Evolutionary conservation across 2,797 vertebrate genomes (phyloP).

Genomic region (Vespertilio murinus): DNA sequence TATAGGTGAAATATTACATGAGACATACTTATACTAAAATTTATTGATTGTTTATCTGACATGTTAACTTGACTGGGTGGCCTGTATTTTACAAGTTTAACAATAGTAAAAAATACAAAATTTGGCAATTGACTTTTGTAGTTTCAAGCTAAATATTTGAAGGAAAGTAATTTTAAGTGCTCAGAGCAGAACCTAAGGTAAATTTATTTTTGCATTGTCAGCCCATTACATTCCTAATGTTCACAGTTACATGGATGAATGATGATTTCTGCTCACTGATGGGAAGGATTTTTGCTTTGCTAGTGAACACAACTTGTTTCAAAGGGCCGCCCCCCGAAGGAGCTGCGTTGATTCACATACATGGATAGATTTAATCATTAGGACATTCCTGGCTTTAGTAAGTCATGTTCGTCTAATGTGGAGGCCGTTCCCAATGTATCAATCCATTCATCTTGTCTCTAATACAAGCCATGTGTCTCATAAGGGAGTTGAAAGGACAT

Average conservation of each 20-base stretch:
- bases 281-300: slow-evolving; percentile 35
- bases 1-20: not conserved
- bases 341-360: slow-evolving; percentile 51
- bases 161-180: slow-evolving; percentile 55
- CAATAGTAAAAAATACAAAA: slow-evolving; percentile 7
- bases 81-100: slow-evolving; percentile 31
- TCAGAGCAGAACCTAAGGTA: slow-evolving; percentile 29
- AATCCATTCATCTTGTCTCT: slow-evolving; percentile 81
- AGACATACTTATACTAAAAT: not conserved
- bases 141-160: slow-evolving; percentile 56
- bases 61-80: slow-evolving; percentile 27
- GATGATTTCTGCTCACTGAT: slow-evolving; percentile 19
- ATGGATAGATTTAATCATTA: slow-evolving; percentile 78
- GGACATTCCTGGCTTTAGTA: slow-evolving; percentile 81
- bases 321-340: slow-evolving; percentile 58
- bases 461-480: slow-evolving; percentile 83
- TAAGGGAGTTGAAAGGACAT: slow-evolving; percentile 80
- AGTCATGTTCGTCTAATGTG: slow-evolving; percentile 81
- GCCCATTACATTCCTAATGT: slow-evolving; percentile 45
- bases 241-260: not conserved
- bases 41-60: slow-evolving; percentile 25
- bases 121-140: not conserved
- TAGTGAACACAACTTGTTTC: slow-evolving; percentile 27
- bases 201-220: slow-evolving; percentile 19
- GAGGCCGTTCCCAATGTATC: slow-evolving; percentile 82